phyloP scores from a whole-genome alignment of 1,140 invertebrate species.

The Neodiprion pinetum region DNA sequence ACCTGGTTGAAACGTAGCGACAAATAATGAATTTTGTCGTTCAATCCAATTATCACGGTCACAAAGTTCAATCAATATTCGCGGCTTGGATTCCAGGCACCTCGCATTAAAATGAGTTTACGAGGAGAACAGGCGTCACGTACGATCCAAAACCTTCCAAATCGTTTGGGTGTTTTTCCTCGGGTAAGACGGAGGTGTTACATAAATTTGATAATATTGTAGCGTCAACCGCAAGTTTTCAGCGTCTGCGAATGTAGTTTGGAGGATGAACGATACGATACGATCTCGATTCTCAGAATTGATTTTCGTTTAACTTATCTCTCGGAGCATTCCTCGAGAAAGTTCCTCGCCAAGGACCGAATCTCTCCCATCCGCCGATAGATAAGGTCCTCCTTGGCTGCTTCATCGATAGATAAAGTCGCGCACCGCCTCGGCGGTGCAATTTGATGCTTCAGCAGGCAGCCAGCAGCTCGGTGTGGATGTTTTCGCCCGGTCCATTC shows the following conservation, averaged over 20 bases:
- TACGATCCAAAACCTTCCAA: neutral
- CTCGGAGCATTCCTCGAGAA: neutral
- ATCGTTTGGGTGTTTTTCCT: neutral
- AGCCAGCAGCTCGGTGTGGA: neutral
- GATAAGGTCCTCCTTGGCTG: slow-evolving; percentile 1
- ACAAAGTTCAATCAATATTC: too few relatives aligned
- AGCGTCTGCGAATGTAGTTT: neutral
- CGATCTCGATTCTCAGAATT: neutral
- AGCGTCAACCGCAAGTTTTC: too few relatives aligned
- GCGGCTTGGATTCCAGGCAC: too few relatives aligned
- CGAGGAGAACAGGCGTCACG: too few relatives aligned
- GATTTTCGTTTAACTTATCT: slow-evolving; percentile 12
- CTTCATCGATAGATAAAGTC: slow-evolving; percentile 5
- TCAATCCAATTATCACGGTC: too few relatives aligned
- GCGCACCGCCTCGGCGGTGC: neutral
- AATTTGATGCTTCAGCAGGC: neutral
- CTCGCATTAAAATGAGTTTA: too few relatives aligned
- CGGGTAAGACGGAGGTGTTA: too few relatives aligned
- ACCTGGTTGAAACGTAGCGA: too few relatives aligned
- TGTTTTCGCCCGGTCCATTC: too few relatives aligned
- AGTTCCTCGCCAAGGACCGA: neutral
- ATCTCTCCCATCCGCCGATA: neutral
- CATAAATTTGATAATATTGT: too few relatives aligned
- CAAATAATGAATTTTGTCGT: too few relatives aligned
- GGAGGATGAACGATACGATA: neutral